Evolutionary conservation across 2,888 invertebrate genomes (phyloP).

Genomic region (Amiota minor): DNA sequence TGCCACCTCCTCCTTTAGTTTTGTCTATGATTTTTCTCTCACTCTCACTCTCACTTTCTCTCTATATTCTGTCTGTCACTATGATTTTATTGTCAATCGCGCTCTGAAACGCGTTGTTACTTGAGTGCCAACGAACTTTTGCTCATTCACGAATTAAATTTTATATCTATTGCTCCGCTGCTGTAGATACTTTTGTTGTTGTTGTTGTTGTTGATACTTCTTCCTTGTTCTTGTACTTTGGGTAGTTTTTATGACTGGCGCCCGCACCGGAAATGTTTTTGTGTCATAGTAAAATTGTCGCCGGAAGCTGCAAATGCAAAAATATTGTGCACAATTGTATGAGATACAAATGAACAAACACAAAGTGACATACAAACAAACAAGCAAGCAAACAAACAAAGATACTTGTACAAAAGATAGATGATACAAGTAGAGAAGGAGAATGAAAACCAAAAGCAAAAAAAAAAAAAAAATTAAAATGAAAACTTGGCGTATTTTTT

Average conservation of each 20-base stretch:
- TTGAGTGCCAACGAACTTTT: background rate
- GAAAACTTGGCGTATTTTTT: background rate
- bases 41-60: background rate
- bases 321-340: slow-evolving; percentile 45
- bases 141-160: background rate
- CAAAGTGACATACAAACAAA: slow-evolving; percentile 16
- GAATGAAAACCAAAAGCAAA: background rate
- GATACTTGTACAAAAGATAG: background rate
- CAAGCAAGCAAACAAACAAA: background rate
- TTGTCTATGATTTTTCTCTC: background rate
- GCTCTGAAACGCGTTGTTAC: background rate
- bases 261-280: slow-evolving; percentile 48
- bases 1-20: background rate
- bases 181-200: background rate
- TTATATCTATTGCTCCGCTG: too few relatives aligned
- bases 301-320: slow-evolving; percentile 67
- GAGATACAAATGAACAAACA: slow-evolving; percentile 38
- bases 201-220: slow-evolving; percentile 1
- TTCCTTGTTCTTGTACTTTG: slow-evolving; percentile 13
- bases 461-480: slow-evolving; percentile 4
- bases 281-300: slow-evolving; percentile 49
- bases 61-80: background rate
- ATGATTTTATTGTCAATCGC: too few relatives aligned
- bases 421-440: background rate
- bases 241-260: slow-evolving; percentile 47